phyloP scores from a whole-genome alignment of 1,140 invertebrate genomes.

The Arion vulgaris region DNA sequence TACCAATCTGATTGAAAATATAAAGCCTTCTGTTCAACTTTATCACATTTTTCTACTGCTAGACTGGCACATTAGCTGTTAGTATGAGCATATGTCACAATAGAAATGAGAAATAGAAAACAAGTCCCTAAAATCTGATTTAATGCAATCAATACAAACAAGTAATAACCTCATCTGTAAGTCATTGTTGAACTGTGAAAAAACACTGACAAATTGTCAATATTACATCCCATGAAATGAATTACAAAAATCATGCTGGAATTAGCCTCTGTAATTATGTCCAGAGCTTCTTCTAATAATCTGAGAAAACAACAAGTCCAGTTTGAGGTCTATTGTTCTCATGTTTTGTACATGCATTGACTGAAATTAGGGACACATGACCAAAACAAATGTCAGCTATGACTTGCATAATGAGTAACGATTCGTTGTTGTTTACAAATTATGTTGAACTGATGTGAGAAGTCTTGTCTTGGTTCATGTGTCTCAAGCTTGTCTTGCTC shows the following conservation, averaged over 20 bases:
- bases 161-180: neutral
- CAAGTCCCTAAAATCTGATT: neutral
- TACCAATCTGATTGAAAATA: neutral
- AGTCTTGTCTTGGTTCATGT: neutral
- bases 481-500: neutral
- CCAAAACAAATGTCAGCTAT: neutral
- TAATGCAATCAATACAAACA: neutral
- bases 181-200: neutral
- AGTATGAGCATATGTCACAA: neutral
- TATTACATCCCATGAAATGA: neutral
- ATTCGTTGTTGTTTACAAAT: neutral
- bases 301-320: neutral
- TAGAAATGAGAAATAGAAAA: neutral
- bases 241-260: neutral
- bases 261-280: neutral
- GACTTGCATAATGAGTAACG: conserved; percentile 2
- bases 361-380: neutral
- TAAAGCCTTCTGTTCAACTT: neutral
- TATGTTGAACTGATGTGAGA: neutral
- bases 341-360: neutral
- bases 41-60: neutral
- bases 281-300: neutral
- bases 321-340: neutral
- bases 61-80: neutral
- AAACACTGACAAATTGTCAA: neutral